Percentiles rank a stretch among this genome's conserved stretches.
phyloP scores from a whole-genome alignment of 2,113 vertebrate species.

The Archocentrus centrarchus region DNA sequence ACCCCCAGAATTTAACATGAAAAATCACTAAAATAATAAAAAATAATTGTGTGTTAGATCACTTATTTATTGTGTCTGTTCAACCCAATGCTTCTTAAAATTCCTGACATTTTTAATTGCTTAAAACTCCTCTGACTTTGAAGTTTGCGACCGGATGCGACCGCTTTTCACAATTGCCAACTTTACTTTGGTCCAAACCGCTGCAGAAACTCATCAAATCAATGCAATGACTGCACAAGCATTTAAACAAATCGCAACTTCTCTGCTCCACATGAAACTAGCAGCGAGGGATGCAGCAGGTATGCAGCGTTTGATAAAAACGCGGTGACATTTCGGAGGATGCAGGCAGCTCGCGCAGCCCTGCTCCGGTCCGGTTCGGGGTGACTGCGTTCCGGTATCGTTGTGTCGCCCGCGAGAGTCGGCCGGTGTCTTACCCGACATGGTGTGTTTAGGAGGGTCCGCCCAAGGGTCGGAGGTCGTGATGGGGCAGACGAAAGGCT shows the following conservation, averaged over 20 bases:
- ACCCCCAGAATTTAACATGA: too few species aligned
- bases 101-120: neutral
- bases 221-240: neutral
- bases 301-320: neutral
- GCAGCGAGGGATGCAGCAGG: neutral
- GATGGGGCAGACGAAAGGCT: constrained; percentile 17
- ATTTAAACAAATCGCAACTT: neutral
- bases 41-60: neutral
- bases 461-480: constrained; percentile 20
- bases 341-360: neutral
- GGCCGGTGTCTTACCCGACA: constrained; percentile 67
- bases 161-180: rapidly evolving
- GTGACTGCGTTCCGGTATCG: constrained; percentile 9
- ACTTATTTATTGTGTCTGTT: neutral
- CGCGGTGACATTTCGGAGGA: neutral
- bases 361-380: constrained; percentile 22
- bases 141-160: constrained; percentile 40
- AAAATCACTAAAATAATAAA: too few species aligned
- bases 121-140: constrained; percentile 14
- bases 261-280: rapidly evolving
- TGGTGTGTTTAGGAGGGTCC: constrained; percentile 49
- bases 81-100: too few species aligned
- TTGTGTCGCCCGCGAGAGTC: neutral
- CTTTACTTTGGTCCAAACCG: constrained; percentile 47
- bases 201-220: constrained; percentile 19